Evolutionary conservation across 1,140 invertebrate species (phyloP), one percentile per base, ranked within the genome.

Genomic region (Fopius arisanus): DNA sequence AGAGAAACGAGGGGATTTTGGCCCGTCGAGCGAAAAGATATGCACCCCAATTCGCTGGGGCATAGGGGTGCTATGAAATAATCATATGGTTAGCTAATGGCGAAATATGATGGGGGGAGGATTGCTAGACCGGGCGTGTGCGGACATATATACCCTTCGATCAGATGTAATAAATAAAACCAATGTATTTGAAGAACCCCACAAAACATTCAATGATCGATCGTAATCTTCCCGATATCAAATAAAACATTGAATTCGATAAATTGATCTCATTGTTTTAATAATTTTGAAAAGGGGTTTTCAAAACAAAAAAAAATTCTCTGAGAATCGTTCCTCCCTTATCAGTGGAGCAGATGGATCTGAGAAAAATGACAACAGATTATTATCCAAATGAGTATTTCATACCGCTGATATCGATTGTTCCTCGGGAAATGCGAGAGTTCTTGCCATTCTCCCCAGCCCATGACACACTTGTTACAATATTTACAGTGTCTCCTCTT

Each of bases 41-140:
- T 86, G 82, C 83, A 86, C 85, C 85, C 84, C 78, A 31, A n/a
- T 29, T 29, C n/a, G 26, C 12, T 33, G n/a, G 54, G 12, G 23
- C 21, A n/a, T 65, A 33, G 76, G 79, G 79, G 83, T 67, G 75
- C 85, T 84, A 86, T 87, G 84, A 87, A 86, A 86, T 88, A 88
- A 88, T 86, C 86, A 88, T 88, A 88, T 88, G 86, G 84, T 88
- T 87, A 87, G 84, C 83, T 88, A 86, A 88, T 88, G 84, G 84
- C 75, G 74, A 70, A 65, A 29, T 31, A 65, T 33, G 72, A 70
- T 69, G 82, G 82, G 83, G 82, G 81, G 80, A 80, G 81, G 80
- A 83, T 82, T 83, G 82, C 80, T 79, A 79, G 78, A 70, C 75
- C 78, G 73, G 77, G 77, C 81, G 74, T 82, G 76, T 68, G 43